Evolutionary conservation across 2,888 invertebrate species (phyloP).

Genomic region (Platycheirus rosarum): DNA sequence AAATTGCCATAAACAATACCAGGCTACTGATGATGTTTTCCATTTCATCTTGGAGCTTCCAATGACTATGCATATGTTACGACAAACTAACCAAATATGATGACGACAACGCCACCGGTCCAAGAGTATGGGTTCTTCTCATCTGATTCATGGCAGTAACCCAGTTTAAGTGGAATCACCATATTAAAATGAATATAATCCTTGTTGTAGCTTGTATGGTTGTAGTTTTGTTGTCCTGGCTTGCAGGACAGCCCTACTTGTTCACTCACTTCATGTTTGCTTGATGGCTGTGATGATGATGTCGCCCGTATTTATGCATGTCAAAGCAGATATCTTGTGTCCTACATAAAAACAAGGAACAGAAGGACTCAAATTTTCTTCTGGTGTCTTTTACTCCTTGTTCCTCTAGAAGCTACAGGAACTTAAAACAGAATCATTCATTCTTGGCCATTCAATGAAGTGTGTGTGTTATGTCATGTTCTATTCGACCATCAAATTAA

Average conservation of each 20-base stretch:
- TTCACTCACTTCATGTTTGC: slow-evolving; percentile 54
- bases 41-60: slow-evolving; percentile 27
- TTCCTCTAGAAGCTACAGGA: slow-evolving; percentile 4
- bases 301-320: slow-evolving; percentile 67
- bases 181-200: slow-evolving; percentile 71
- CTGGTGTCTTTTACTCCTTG: background rate
- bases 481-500: slow-evolving; percentile 60
- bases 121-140: slow-evolving; percentile 50
- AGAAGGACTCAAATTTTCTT: slow-evolving; percentile 46
- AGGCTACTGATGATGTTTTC: slow-evolving; percentile 32
- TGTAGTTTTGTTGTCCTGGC: slow-evolving; percentile 15
- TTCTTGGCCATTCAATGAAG: slow-evolving; percentile 66
- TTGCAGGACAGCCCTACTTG: background rate
- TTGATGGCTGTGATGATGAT: slow-evolving; percentile 62
- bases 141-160: slow-evolving; percentile 70
- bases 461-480: slow-evolving; percentile 71
- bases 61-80: background rate
- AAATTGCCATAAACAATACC: slow-evolving; percentile 68
- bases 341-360: slow-evolving; percentile 64
- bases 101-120: slow-evolving; percentile 16
- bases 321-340: slow-evolving; percentile 65
- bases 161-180: slow-evolving; percentile 71
- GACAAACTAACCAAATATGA: background rate
- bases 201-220: slow-evolving; percentile 38
- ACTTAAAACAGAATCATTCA: slow-evolving; percentile 46